Base-by-base conservation (phyloP, 2,888 invertebrate species). In the Acleris emargana region DNA sequence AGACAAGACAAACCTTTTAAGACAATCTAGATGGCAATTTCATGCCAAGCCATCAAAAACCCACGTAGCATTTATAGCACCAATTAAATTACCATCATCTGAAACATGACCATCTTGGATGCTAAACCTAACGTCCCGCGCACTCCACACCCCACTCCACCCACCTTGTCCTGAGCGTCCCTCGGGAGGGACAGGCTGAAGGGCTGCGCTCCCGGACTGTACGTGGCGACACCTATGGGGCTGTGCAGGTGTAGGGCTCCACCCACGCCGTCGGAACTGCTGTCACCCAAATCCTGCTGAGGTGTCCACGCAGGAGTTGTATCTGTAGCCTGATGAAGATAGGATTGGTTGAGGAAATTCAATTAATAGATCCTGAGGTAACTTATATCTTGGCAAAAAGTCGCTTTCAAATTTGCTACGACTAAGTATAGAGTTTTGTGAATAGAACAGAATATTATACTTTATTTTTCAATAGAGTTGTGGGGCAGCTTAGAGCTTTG, bases 261-360 rank as follows among this genome's bases (percentile, higher is more conserved):
- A 54, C 82, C 78, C 17, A 84, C 84, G 42, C 93, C 85, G 57
- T 94, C 94, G 1, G 93, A 93, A 70, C 93, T 93, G 76, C 91
- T 91, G 78, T 95, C 95, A 4, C 95, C 96, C n/a, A 97, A 93
- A 83, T 97, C 97, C 81, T 97, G 97, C 76, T 97, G 96, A 0
- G 97, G 97, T 0, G 97, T 97, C 97, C 97, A 97, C 0, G 95
- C 72, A 1, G 81, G 80, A 0, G 74, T 71, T 1, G 79, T 62
- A 1, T 84, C 83, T 67, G 75, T 75, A 0, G 69, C 72, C 86
- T 85, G 66, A 50, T 38, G 13, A 38, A 13, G 38, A 38, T 13
- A 38, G 4, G 13, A 13, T 13, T 38, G 4, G 38, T 13, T 11
- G 38, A 38, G 4, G 13, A 32, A 32, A 3, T 32, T 32, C 3